Evolutionary conservation across 2,113 vertebrate species (phyloP).

Genomic region (Cyanoramphus novaezelandiae): DNA sequence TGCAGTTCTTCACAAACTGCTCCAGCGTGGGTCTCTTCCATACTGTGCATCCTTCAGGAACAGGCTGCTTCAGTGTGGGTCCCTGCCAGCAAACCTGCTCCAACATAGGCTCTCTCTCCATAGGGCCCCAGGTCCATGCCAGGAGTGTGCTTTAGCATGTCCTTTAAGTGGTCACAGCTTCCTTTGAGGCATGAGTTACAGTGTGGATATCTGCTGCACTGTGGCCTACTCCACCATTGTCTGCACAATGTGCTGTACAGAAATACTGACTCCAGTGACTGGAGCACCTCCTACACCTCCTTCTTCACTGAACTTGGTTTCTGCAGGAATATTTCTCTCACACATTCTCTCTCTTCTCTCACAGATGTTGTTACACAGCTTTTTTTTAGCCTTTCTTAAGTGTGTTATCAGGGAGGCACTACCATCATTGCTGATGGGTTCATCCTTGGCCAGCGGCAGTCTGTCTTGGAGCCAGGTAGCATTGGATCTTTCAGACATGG

Average conservation of each 20-base stretch:
- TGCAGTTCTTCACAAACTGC: not conserved
- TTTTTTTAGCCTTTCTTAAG: not conserved
- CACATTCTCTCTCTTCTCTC: accelerated
- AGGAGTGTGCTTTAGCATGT: accelerated
- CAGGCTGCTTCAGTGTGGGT: not conserved
- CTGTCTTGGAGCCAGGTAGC: not conserved
- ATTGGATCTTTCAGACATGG: not conserved
- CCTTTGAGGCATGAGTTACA: not conserved
- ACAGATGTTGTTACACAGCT: accelerated
- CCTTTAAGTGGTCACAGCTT: not conserved
- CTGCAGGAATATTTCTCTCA: not conserved
- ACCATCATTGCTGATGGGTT: accelerated
- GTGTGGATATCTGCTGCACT: not conserved
- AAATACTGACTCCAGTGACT: accelerated
- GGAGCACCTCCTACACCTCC: not conserved
- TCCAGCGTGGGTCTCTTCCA: not conserved
- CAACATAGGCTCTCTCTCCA: not conserved
- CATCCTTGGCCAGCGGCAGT: accelerated
- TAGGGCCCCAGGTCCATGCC: not conserved
- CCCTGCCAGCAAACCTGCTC: not conserved
- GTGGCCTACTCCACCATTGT: not conserved
- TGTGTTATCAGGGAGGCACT: accelerated
- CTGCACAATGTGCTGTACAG: accelerated
- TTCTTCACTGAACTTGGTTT: accelerated
- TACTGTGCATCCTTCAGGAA: not conserved